Evolutionary conservation across 2,113 vertebrate genomes (phyloP), one percentile per base, ranked within the genome.

Genomic region (Heterotis niloticus): DNA sequence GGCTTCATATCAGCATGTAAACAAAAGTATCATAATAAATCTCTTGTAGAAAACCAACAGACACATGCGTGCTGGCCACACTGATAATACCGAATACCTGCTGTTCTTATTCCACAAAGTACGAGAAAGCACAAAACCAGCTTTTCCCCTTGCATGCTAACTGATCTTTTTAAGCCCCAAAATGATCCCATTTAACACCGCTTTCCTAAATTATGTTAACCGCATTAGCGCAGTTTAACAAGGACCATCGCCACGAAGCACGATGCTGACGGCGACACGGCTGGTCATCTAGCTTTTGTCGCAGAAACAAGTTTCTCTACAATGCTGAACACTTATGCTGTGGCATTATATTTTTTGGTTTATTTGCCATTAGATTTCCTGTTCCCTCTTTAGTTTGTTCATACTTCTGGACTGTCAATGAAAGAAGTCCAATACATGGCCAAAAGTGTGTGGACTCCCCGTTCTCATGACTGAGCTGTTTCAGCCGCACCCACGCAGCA

Each of bases 171-270:
- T 84, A 90, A 91, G 78, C 87, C 74, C 81, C 66, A 79, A 84
- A 88, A 85, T 84, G 79, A 90, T 90, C 85, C 54, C 5, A 78
- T 83, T 82, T 84, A 60, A 86, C 79, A 71, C 76, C 59, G 85
- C 81, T 89, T 88, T 87, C 77, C 84, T 86, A 89, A 91, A 90
- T 87, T 77, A 89, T 80, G 87, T 86, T 86, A 90, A 84, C 78
- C 85, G 77, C 81, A 87, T 89, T 86, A 89, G 78, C 84, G 34
- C 59, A 86, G 83, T 89, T 90, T 88, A 91, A 86, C 68, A 59
- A 79, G 82, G 86, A 81, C 83, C 65, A 78, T 85, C 86, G 90
- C 83, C 86, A 86, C 81, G 83, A 80, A 69, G 66, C 20, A 77
- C 62, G 57, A 56, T 20, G 1, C 59, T 56, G 13, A 34, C 44